Evolutionary conservation across 92 coral and sea anemone species (phyloP).

Genomic region (Virgularia gustaviana): DNA sequence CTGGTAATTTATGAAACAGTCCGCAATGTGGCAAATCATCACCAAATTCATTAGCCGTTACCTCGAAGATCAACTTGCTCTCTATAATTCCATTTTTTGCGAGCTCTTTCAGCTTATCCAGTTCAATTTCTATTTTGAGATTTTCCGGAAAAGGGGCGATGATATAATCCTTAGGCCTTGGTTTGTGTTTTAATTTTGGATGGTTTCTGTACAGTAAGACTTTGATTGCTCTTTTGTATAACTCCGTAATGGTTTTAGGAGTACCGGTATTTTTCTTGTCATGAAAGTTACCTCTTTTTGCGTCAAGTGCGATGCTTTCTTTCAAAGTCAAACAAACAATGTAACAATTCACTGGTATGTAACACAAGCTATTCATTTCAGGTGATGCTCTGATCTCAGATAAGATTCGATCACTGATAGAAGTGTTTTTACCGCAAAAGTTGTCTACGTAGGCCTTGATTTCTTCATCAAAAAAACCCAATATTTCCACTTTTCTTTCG

Average conservation of each 20-base stretch:
- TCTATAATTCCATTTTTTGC: slow-evolving; percentile 37
- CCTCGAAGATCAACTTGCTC: slow-evolving; percentile 25
- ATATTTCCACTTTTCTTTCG: slow-evolving; percentile 16
- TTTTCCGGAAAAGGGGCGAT: background rate
- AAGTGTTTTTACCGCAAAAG: background rate
- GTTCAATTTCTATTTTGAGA: background rate
- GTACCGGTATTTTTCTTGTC: background rate
- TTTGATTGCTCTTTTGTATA: slow-evolving; percentile 22
- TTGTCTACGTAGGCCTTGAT: slow-evolving; percentile 7
- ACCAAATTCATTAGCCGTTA: background rate
- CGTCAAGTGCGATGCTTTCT: background rate
- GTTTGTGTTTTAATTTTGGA: background rate
- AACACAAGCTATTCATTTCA: slow-evolving; percentile 7
- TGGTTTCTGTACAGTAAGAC: slow-evolving; percentile 27
- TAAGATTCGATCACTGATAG: background rate
- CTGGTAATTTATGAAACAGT: too few relatives aligned
- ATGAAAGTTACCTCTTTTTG: too few relatives aligned
- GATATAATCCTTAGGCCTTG: background rate
- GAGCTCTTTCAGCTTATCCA: slow-evolving; percentile 18
- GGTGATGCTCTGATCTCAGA: background rate
- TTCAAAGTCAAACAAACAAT: slow-evolving; percentile 35
- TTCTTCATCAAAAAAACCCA: background rate
- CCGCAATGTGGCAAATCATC: slow-evolving; percentile 1
- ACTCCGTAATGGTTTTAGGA: slow-evolving; percentile 30
- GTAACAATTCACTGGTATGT: too few relatives aligned